Base-by-base conservation (phyloP, 2,797 vertebrate species). In the Neosilurus mollespiculum region DNA sequence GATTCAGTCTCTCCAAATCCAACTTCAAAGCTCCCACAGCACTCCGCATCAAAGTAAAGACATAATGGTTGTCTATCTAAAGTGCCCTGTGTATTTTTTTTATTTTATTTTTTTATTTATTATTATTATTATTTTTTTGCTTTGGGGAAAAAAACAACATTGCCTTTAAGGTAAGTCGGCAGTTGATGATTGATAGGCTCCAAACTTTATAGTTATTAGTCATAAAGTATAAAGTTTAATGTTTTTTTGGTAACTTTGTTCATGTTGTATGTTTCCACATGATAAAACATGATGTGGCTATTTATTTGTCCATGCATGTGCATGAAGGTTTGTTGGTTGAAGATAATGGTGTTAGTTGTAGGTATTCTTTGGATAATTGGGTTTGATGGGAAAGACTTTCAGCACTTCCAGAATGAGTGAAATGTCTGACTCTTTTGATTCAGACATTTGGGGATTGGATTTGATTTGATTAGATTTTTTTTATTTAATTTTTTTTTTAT, bases 1-100 rank as follows among this genome's bases (percentile, higher is more conserved):
- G 86, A 76, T 88, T 88, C 64, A 65, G 82, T 86, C 83, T 69
- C 72, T 81, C 84, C 34, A 85, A 85, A 87, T 67, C 12, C 43
- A 70, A 82, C 83, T 89, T 89, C 87, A 88, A 88, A 83, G 86
- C 59, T 83, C 66, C 87, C 69, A 56, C 80, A 56, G 58, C 86
- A 86, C 91, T 91, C 88, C 70, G 84, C 90, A 89, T 90, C 77
- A 84, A 78, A 81, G 81, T 76, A 85, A 88, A 83, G 83, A 84
- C n/a, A 75, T 86, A 59, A 81, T 86, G 81, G 88, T 81, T 75
- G 81, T 86, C 81, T 81, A n/a, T 64, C 86, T 49, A 78, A 86
- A 80, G 87, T 20, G 64, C 54, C 78, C 30, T 91, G 70, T 67
- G 78, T 70, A 67, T 30, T 43, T 5, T 43, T 2, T 43, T 43